A percentile compares a stretch with the other conserved stretches of the same genome.
Conservation (phyloP, 2,113 vertebrate species). For the Microcebus jonahi region DNA sequence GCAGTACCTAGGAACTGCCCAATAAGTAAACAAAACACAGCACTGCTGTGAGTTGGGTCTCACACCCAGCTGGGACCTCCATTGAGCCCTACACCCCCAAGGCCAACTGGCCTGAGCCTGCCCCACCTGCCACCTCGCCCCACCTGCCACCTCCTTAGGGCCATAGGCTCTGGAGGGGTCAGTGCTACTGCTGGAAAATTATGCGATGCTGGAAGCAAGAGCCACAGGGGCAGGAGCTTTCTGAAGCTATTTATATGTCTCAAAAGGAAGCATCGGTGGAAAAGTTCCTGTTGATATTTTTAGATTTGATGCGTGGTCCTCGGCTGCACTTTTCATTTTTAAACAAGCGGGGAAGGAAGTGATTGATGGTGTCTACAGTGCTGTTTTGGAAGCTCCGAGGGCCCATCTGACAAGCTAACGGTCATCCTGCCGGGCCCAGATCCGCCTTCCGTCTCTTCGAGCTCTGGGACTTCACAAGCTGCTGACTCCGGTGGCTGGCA, state of each 20-base stretch:
- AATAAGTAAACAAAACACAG: neutral
- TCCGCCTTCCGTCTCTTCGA: neutral
- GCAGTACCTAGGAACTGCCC: neutral
- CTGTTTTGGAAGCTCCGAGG: neutral
- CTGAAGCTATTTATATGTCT: conserved; percentile 54
- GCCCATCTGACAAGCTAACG: conserved; percentile 5
- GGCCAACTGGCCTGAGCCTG: neutral
- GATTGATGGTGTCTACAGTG: conserved; percentile 36
- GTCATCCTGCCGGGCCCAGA: conserved; percentile 12
- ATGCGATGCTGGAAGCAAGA: neutral
- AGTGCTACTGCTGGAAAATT: neutral
- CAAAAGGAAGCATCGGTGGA: conserved; percentile 40
- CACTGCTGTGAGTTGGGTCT: accelerated
- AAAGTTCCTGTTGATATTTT: conserved; percentile 52
- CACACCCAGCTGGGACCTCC: neutral
- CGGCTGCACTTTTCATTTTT: conserved; percentile 59
- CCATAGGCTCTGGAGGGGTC: neutral
- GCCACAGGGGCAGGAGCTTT: neutral
- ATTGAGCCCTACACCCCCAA: neutral
- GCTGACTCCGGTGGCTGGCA: neutral
- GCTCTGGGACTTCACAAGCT: conserved; percentile 11
- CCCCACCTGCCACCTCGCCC: neutral
- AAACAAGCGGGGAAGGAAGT: conserved; percentile 47
- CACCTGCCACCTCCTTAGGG: neutral
- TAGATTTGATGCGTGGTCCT: conserved; percentile 54